These are phyloP conservation scores for Apis cerana DNA, from an alignment of 1,140 invertebrate genomes.

Conservation along the genomic window DNA sequence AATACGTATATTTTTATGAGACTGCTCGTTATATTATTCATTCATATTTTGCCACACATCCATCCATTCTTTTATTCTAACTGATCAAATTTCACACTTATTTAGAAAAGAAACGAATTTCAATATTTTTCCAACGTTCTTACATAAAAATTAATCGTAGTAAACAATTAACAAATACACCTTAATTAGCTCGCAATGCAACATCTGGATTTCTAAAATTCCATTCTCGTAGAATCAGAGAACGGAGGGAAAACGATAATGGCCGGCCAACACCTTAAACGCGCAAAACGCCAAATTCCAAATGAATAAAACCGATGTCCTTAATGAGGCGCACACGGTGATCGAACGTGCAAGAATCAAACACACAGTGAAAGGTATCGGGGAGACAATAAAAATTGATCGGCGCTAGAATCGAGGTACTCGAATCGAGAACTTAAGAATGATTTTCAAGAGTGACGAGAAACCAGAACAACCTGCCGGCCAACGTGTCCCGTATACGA, in stretches of 20 bases:
- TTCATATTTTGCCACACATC: too few species aligned
- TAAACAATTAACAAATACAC: background rate
- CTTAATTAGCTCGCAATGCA: too few species aligned
- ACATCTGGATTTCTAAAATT: background rate
- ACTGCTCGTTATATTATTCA: too few species aligned
- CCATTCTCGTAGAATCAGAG: background rate
- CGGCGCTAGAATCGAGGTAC: constrained; percentile 8
- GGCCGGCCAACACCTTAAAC: background rate
- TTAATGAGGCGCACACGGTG: constrained; percentile 6
- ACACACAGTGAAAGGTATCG: constrained; percentile 36
- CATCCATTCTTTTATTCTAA: background rate
- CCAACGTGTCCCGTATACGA: constrained; percentile 23
- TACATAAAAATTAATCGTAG: background rate
- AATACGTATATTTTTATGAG: too few species aligned
- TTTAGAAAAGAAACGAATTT: background rate
- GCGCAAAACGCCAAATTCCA: background rate
- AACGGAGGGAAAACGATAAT: background rate
- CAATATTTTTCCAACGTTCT: background rate
- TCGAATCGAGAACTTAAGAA: constrained; percentile 28
- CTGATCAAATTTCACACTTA: too few species aligned
- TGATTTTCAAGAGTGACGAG: constrained; percentile 41
- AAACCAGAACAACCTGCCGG: constrained; percentile 45
- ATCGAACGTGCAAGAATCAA: background rate
- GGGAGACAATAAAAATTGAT: constrained; percentile 35
- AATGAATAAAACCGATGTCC: background rate